Evolutionary conservation across 2,797 vertebrate species (phyloP).

Genomic region (Phataginus tetradactyla): DNA sequence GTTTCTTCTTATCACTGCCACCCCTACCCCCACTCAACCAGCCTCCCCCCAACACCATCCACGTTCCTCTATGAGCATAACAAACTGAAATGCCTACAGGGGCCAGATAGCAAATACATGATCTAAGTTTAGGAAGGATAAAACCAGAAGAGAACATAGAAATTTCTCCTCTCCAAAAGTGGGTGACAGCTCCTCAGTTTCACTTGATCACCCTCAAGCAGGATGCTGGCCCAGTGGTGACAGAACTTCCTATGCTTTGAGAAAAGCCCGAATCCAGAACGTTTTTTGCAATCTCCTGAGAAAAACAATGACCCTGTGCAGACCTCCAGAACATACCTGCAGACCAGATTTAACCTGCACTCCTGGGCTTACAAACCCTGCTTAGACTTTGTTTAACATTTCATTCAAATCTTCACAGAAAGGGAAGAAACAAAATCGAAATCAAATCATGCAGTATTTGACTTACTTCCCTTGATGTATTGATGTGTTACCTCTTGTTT

Average conservation of each 20-base stretch:
- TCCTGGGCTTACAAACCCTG: neutral
- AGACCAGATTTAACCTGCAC: neutral
- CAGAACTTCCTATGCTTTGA: neutral
- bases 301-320: neutral
- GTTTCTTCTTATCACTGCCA: neutral
- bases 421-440: neutral
- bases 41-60: too few relatives aligned
- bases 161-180: neutral
- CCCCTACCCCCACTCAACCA: too few relatives aligned
- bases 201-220: neutral
- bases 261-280: neutral
- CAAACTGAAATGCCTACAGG: neutral
- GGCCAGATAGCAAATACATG: too few relatives aligned
- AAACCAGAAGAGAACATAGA: neutral
- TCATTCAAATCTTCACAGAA: neutral
- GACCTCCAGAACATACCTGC: neutral
- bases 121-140: neutral
- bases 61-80: neutral
- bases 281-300: neutral
- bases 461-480: neutral
- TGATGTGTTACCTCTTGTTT: neutral
- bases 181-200: neutral
- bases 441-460: neutral
- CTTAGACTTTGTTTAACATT: neutral
- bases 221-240: neutral